phyloP scores from a whole-genome alignment of 2,113 vertebrate species.

The Sceloporus undulatus region DNA sequence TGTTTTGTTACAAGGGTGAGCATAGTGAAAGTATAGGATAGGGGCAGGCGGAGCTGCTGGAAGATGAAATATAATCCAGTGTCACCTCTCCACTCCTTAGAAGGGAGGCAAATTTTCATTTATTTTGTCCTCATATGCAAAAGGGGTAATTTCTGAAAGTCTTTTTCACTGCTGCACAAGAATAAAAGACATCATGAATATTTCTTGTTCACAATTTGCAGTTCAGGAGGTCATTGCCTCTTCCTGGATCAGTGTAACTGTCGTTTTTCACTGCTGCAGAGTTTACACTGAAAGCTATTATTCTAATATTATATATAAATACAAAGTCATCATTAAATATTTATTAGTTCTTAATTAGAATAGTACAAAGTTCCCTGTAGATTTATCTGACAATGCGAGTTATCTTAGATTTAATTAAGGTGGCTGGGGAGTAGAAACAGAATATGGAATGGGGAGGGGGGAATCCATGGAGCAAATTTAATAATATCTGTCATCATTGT shows the following conservation, averaged over 20 bases:
- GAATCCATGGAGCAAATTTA: not conserved
- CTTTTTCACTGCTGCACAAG: no score
- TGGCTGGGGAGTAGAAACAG: not conserved
- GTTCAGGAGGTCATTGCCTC: not conserved
- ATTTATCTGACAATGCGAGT: constrained; percentile 6
- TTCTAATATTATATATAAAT: constrained; percentile 28
- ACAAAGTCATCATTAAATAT: constrained; percentile 32
- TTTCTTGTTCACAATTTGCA: not conserved
- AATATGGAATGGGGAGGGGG: not conserved
- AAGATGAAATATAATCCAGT: not conserved
- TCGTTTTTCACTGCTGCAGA: not conserved
- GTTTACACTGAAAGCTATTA: not conserved
- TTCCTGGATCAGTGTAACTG: not conserved
- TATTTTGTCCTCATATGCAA: not conserved
- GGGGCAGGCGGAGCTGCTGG: no score
- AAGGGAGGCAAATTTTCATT: not conserved
- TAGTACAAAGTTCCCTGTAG: constrained; percentile 28
- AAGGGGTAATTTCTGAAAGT: no score
- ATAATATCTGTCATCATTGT: not conserved
- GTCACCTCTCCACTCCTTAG: not conserved
- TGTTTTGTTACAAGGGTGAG: not conserved
- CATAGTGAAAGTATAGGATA: not conserved
- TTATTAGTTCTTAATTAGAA: constrained; percentile 13
- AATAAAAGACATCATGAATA: no score
- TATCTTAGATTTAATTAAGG: constrained; percentile 23